phyloP scores from a whole-genome alignment of 2,888 invertebrate species.

The Limnephilus lunatus region DNA sequence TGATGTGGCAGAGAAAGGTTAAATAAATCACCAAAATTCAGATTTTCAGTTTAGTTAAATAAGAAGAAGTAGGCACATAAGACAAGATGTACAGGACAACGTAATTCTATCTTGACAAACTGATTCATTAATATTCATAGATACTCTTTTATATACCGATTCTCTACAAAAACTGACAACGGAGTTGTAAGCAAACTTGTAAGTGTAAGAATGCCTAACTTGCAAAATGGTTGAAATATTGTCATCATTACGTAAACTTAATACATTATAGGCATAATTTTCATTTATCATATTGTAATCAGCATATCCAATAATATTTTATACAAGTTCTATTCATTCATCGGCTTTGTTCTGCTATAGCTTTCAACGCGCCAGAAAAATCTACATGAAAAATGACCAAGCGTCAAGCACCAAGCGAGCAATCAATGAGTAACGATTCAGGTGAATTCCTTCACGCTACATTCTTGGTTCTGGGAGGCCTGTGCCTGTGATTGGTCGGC shows the following conservation, averaged over 20 bases:
- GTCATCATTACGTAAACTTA: background rate
- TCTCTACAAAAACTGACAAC: too few species aligned
- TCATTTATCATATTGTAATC: background rate
- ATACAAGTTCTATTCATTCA: background rate
- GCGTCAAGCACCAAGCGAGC: background rate
- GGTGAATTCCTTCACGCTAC: slow-evolving; percentile 56
- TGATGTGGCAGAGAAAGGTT: too few species aligned
- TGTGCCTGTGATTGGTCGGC: slow-evolving; percentile 53
- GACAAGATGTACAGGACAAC: too few species aligned
- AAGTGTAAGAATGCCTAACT: too few species aligned
- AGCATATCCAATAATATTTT: background rate
- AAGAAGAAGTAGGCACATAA: too few species aligned
- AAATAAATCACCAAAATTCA: background rate
- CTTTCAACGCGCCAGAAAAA: background rate
- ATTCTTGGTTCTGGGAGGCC: slow-evolving; percentile 23
- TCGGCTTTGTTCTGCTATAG: background rate
- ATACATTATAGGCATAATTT: too few species aligned
- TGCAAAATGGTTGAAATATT: too few species aligned
- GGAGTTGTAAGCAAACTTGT: too few species aligned
- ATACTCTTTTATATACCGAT: too few species aligned
- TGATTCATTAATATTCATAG: too few species aligned
- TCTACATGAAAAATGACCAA: background rate
- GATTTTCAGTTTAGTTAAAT: too few species aligned
- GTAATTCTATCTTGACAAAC: too few species aligned
- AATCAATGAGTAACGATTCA: slow-evolving; percentile 33